A percentile compares a stretch with the other conserved stretches of the same genome.
Conservation (phyloP, 2,113 vertebrate species). For the Dermatemys mawii region DNA sequence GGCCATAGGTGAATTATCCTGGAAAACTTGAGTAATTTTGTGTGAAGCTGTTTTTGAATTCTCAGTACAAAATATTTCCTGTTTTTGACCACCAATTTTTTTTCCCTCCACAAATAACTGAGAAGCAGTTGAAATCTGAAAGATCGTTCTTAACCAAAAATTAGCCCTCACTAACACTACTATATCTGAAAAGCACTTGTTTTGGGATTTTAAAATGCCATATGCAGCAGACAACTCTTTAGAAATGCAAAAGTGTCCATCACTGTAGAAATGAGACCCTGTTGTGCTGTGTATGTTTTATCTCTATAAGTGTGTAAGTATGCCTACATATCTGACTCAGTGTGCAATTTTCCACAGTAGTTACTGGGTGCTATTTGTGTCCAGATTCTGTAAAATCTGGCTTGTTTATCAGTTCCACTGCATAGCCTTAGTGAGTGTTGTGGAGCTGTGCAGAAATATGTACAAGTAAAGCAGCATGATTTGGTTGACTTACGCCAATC, state of each 20-base stretch:
- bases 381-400: not conserved
- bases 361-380: not conserved
- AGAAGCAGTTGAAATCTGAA: not conserved
- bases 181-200: not conserved
- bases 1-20: not conserved
- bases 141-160: not conserved
- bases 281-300: no score
- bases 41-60: not conserved
- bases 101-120: not conserved
- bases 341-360: not conserved
- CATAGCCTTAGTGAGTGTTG: not conserved
- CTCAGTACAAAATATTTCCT: not conserved
- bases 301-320: not conserved
- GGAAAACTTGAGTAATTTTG: not conserved
- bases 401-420: not conserved
- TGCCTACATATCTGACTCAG: not conserved
- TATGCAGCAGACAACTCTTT: fast-evolving
- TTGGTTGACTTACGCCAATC: not conserved
- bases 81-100: not conserved
- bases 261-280: not conserved
- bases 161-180: not conserved
- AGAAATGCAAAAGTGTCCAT: not conserved
- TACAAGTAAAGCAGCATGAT: fast-evolving
- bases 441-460: not conserved
- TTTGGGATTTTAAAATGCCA: not conserved